Conservation (phyloP, 2,888 invertebrate genomes). For the Acholoe squamosa region DNA sequence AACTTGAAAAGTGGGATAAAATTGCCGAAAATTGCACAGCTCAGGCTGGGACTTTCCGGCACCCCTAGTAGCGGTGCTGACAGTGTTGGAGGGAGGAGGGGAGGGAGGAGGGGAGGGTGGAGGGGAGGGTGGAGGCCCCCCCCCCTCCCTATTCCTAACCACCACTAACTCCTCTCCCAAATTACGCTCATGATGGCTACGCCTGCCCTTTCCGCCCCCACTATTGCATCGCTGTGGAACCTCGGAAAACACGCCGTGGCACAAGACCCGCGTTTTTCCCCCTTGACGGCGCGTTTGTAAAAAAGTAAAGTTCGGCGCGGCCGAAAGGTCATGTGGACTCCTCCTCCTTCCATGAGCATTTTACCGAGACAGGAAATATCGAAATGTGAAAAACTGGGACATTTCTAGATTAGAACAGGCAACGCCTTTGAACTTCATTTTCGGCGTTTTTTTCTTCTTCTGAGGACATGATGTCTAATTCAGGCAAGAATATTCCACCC, state of each 20-base stretch:
- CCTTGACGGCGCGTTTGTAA: conserved; percentile 15
- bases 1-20: conserved; percentile 54
- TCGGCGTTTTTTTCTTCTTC: background rate
- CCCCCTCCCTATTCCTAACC: background rate
- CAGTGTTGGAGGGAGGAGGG: background rate
- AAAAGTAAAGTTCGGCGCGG: background rate
- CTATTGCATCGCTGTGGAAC: conserved; percentile 11
- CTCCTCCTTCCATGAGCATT: background rate
- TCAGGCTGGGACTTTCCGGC: background rate
- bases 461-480: conserved; percentile 9
- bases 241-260: conserved; percentile 14
- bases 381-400: background rate
- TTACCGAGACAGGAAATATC: background rate
- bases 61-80: background rate
- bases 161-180: conserved; percentile 13
- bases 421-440: conserved; percentile 16
- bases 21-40: conserved; percentile 57
- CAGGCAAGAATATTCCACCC: background rate
- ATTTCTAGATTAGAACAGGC: background rate
- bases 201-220: background rate
- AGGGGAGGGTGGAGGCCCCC: background rate
- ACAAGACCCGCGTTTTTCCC: conserved; percentile 20
- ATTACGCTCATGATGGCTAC: background rate
- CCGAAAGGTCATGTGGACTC: conserved; percentile 29
- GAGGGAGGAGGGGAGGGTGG: background rate